A percentile compares a stretch with the other conserved stretches of the same genome.
phyloP scores from a whole-genome alignment of 2,113 vertebrate genomes.

The Uria lomvia region DNA sequence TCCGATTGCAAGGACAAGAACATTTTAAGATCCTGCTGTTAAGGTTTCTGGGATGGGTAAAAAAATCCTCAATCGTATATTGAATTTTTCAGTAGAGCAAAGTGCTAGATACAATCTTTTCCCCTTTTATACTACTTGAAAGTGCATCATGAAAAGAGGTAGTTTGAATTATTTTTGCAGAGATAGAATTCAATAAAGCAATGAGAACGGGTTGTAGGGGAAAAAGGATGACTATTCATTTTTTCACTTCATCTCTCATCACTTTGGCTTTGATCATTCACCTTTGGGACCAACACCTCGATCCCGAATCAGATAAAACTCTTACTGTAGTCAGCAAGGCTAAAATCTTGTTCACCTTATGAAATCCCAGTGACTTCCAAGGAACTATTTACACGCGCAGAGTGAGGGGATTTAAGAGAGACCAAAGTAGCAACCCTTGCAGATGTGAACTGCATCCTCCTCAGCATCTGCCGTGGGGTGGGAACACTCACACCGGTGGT shows the following conservation, averaged over 20 bases:
- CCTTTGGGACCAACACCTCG: background rate
- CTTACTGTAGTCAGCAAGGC: constrained; percentile 11
- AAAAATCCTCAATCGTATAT: background rate
- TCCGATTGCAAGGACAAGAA: background rate
- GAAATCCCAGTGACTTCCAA: background rate
- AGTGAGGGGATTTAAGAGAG: background rate
- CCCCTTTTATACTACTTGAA: background rate
- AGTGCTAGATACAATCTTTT: background rate
- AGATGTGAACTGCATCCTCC: background rate
- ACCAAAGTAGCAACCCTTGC: background rate
- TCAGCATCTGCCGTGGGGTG: background rate
- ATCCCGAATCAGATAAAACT: constrained; percentile 14
- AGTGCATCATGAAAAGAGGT: background rate
- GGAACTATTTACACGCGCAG: background rate
- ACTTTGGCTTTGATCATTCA: constrained; percentile 17
- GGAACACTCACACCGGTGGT: background rate
- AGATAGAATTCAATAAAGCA: background rate
- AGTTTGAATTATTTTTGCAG: background rate
- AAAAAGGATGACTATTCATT: constrained; percentile 28
- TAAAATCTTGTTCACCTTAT: constrained; percentile 16
- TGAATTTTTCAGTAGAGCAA: background rate
- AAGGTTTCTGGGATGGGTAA: background rate
- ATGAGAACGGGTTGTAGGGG: background rate
- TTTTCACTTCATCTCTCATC: background rate
- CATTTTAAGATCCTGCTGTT: background rate